These are phyloP conservation scores for Lagorchestes hirsutus DNA, from an alignment of 2,797 vertebrate genomes.

Conservation along the genomic window DNA sequence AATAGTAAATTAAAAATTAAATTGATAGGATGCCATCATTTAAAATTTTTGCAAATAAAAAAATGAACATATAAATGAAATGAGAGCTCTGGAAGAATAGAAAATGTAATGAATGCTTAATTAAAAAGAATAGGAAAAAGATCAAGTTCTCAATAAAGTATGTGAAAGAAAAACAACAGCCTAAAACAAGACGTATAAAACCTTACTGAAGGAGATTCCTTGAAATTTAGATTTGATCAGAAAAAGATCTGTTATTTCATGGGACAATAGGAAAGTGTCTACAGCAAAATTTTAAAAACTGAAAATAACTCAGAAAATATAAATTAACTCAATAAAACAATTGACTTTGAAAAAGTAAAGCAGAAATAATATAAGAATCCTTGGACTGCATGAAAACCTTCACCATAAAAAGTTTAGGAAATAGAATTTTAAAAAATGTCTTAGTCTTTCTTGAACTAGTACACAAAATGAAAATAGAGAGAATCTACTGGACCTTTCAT, in stretches of 20 bases:
- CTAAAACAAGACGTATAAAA: neutral
- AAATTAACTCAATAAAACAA: neutral
- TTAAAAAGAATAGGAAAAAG: neutral
- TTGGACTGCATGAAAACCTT: neutral
- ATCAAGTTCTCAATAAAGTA: neutral
- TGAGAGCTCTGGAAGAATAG: neutral
- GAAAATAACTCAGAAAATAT: neutral
- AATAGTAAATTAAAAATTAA: too few relatives aligned
- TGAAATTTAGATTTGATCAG: neutral
- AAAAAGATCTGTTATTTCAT: neutral
- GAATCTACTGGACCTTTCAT: neutral
- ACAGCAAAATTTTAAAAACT: neutral
- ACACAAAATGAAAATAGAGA: neutral
- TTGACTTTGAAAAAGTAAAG: neutral
- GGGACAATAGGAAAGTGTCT: neutral
- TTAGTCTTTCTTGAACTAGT: neutral
- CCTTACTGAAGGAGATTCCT: neutral
- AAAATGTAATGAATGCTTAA: neutral
- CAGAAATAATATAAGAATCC: neutral
- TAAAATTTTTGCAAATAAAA: too few relatives aligned
- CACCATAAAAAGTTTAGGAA: neutral
- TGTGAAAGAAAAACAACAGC: neutral
- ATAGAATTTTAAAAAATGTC: neutral
- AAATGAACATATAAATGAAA: neutral
- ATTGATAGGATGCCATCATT: too few relatives aligned